Conservation (phyloP, 30 jellyfish, hydroid and myxozoan genomes). For the Rhopilema esculentum region DNA sequence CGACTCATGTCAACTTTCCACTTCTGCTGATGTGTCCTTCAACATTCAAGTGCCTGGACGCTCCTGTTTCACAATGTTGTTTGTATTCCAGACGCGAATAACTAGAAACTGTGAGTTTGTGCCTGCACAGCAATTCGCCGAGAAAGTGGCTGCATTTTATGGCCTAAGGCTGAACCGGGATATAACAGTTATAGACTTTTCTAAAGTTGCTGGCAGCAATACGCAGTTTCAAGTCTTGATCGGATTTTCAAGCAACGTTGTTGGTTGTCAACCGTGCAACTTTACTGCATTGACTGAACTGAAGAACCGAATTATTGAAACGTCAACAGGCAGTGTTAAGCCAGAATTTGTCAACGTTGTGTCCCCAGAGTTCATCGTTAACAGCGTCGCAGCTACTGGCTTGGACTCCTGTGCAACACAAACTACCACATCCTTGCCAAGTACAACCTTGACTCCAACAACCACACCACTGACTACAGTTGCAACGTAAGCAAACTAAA, state of each 20-base stretch:
- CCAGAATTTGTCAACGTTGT: slow-evolving; percentile 11
- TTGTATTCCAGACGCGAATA: slow-evolving; percentile 2
- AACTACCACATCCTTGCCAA: slow-evolving; percentile 12
- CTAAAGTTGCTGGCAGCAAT: neutral
- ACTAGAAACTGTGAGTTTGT: slow-evolving; percentile 19
- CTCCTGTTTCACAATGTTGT: slow-evolving; percentile 25
- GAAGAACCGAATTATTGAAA: neutral
- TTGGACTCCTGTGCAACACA: slow-evolving; percentile 11
- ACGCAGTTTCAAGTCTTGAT: slow-evolving; percentile 1
- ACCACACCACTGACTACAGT: neutral
- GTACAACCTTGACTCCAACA: neutral
- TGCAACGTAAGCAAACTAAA: neutral
- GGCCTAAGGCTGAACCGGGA: slow-evolving; percentile 19
- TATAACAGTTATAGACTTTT: slow-evolving; percentile 4
- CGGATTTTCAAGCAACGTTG: neutral
- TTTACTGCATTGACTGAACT: neutral
- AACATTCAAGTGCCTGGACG: slow-evolving; percentile 1
- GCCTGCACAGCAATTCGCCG: slow-evolving; percentile 13
- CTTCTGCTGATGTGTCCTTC: slow-evolving; percentile 6
- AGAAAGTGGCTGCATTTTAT: slow-evolving; percentile 29
- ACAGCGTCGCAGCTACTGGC: neutral
- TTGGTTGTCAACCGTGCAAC: slow-evolving; percentile 47
- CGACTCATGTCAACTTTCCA: slow-evolving; percentile 17
- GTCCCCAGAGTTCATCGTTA: slow-evolving; percentile 18
- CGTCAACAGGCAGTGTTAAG: neutral